Conservation (phyloP, 2,797 vertebrate genomes). For the Brachyalestes nurse region DNA sequence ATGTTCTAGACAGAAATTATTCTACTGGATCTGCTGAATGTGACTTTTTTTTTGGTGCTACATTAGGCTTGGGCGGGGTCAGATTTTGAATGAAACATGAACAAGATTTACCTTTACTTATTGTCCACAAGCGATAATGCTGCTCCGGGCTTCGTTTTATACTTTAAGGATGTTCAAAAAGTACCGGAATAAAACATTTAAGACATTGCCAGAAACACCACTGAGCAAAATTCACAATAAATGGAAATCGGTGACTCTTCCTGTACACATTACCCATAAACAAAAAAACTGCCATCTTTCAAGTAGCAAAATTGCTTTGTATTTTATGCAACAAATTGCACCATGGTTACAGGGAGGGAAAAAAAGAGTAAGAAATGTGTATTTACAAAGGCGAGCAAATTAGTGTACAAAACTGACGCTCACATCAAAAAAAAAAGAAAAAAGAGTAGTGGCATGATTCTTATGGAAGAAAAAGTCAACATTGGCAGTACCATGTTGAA, state of each 20-base stretch:
- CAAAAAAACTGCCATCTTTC: slow-evolving; percentile 63
- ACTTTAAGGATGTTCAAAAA: no score
- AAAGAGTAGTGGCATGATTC: slow-evolving; percentile 78
- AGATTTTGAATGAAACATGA: not conserved
- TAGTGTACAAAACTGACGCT: slow-evolving; percentile 73
- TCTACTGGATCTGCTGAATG: slow-evolving; percentile 71
- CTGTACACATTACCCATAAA: not conserved
- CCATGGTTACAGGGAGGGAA: slow-evolving; percentile 69
- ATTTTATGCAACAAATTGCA: slow-evolving; percentile 83
- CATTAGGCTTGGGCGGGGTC: not conserved
- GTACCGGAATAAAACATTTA: not conserved
- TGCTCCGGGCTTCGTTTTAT: no score
- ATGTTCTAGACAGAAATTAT: slow-evolving; percentile 82
- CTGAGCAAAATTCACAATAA: no score
- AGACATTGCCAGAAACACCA: no score
- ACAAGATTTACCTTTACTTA: no score
- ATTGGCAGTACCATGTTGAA: slow-evolving; percentile 74
- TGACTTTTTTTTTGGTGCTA: not conserved
- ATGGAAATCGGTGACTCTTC: not conserved
- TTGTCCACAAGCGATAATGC: no score
- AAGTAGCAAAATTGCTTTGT: slow-evolving; percentile 80
- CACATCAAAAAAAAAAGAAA: slow-evolving; percentile 57
- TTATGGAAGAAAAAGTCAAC: slow-evolving; percentile 57
- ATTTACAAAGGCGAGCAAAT: slow-evolving; percentile 76
- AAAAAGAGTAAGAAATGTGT: slow-evolving; percentile 55